Evolutionary conservation across 2,888 invertebrate species (phyloP).

Genomic region (Ophion ventricosus): DNA sequence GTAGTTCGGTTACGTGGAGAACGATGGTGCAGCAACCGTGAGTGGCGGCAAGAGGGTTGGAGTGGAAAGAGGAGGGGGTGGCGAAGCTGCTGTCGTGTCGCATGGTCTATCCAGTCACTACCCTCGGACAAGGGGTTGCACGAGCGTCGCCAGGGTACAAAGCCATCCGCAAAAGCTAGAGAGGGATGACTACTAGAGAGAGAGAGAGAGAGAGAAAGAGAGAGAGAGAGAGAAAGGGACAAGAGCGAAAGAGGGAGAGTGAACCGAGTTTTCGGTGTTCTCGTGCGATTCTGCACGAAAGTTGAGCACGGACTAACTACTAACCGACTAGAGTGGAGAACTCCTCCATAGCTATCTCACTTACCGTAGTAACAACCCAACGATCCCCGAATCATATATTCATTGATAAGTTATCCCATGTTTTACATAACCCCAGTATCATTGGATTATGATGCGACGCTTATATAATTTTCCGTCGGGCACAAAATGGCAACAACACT

Average conservation of each 20-base stretch:
- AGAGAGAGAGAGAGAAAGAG: conserved; percentile 2
- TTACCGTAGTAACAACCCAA: conserved; percentile 55
- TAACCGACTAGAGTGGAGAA: conserved; percentile 43
- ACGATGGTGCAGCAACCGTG: conserved; percentile 58
- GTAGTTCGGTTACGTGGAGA: conserved; percentile 62
- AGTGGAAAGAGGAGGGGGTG: conserved; percentile 33
- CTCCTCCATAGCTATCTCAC: conserved; percentile 47
- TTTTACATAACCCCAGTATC: conserved; percentile 36
- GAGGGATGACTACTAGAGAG: conserved; percentile 23
- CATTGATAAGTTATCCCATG: conserved; percentile 56
- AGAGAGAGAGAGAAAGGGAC: conserved; percentile 1
- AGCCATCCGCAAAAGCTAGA: conserved; percentile 42
- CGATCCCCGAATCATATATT: conserved; percentile 60
- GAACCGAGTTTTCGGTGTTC: conserved; percentile 46
- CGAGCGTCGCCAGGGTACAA: conserved; percentile 44
- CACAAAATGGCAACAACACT: neutral
- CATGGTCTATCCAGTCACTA: conserved; percentile 68
- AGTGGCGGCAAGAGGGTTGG: conserved; percentile 55
- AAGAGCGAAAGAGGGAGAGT: conserved; percentile 25
- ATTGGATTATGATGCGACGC: conserved; percentile 12
- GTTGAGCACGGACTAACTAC: conserved; percentile 56
- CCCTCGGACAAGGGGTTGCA: conserved; percentile 62
- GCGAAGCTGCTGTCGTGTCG: conserved; percentile 66
- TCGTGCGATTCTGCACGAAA: conserved; percentile 48
- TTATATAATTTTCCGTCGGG: conserved; percentile 3